Evolutionary conservation across 2,888 invertebrate genomes (phyloP).

Genomic region (Protodeltote pygarga): DNA sequence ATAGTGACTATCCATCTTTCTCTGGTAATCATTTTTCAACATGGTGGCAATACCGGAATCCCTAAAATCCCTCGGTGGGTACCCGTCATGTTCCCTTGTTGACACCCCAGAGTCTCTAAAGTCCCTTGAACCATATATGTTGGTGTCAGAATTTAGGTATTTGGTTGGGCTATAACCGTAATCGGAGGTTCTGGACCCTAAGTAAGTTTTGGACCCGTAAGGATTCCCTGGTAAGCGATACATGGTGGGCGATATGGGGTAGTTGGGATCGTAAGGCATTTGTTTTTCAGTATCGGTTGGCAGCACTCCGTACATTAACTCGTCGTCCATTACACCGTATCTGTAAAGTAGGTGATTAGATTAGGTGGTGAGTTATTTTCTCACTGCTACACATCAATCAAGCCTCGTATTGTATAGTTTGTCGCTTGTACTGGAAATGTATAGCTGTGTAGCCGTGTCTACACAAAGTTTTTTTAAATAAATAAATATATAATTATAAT

Average conservation of each 20-base stretch:
- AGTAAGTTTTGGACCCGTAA: conserved; percentile 83
- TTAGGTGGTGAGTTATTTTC: too few species aligned
- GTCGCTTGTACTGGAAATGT: too few species aligned
- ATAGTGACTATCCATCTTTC: conserved; percentile 80
- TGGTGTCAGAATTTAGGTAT: conserved; percentile 72
- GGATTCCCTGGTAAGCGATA: conserved; percentile 79
- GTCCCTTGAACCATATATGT: conserved; percentile 77
- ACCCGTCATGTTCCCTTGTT: conserved; percentile 77
- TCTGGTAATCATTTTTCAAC: conserved; percentile 85
- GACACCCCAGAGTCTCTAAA: conserved; percentile 74
- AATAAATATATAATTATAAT: too few species aligned
- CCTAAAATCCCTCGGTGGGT: conserved; percentile 77
- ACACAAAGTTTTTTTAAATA: too few species aligned
- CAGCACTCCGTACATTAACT: conserved; percentile 79
- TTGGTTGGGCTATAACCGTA: conserved; percentile 84
- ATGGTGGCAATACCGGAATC: conserved; percentile 83
- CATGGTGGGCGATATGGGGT: conserved; percentile 83
- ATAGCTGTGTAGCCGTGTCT: too few species aligned
- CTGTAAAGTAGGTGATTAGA: conserved; percentile 49
- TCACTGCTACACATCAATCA: too few species aligned
- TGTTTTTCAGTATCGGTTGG: conserved; percentile 79
- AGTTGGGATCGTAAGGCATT: conserved; percentile 80
- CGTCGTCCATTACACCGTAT: conserved; percentile 82
- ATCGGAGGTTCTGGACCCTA: conserved; percentile 78
- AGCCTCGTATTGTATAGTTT: too few species aligned